Conservation (phyloP, 2,888 invertebrate species). For the Eilema caniola region DNA sequence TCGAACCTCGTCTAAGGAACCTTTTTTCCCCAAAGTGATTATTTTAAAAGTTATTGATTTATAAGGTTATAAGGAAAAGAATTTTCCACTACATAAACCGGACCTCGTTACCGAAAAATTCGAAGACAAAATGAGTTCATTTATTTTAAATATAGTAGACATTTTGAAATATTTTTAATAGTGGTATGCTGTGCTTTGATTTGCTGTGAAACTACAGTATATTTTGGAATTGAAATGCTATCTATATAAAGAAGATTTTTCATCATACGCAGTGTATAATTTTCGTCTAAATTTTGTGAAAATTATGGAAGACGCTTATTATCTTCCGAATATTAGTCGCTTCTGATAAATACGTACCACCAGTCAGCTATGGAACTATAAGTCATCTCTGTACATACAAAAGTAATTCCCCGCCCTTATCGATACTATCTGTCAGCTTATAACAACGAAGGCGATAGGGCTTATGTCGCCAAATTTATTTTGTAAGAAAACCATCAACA, state of each 20-base stretch:
- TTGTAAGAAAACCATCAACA: conserved; percentile 16
- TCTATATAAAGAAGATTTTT: too few relatives aligned
- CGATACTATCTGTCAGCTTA: background rate
- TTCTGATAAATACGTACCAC: background rate
- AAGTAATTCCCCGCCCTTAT: background rate
- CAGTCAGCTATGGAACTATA: background rate
- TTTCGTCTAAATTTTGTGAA: too few relatives aligned
- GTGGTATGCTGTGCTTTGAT: too few relatives aligned
- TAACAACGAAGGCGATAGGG: background rate
- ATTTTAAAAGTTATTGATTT: conserved; percentile 45
- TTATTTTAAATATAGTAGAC: conserved; percentile 11
- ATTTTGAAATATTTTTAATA: conserved; percentile 19
- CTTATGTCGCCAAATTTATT: conserved; percentile 15
- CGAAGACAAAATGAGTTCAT: conserved; percentile 32
- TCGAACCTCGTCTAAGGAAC: background rate
- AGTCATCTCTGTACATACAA: background rate
- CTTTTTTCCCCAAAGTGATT: conserved; percentile 28
- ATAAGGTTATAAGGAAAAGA: conserved; percentile 37
- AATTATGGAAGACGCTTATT: background rate
- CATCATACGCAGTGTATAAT: too few relatives aligned
- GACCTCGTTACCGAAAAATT: conserved; percentile 28
- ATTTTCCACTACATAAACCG: conserved; percentile 48
- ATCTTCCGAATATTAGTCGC: background rate
- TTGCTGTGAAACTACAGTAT: too few relatives aligned
- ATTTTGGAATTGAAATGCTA: too few relatives aligned